Evolutionary conservation across 2,888 invertebrate species (phyloP), one percentile per base, ranked within the genome.

Genomic region (Fissipunctia ypsillon): DNA sequence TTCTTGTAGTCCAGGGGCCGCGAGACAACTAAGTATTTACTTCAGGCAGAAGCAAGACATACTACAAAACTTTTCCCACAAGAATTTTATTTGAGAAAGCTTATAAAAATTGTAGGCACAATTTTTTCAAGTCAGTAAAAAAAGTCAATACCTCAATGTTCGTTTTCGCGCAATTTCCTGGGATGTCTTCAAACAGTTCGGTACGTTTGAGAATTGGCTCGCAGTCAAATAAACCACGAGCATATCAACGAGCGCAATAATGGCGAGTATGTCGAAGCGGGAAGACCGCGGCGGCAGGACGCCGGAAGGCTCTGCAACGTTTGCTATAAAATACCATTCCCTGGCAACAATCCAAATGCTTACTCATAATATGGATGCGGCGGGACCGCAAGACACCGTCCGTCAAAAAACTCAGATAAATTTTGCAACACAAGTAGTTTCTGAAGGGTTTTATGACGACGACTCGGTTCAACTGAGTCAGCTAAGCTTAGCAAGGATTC

Each of bases 271-370:
- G 54, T 59, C 73, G 76, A 80, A 81, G 69, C 67, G 77, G 71
- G 70, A 84, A 79, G 70, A 81, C 72, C 69, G 75, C 83, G 88
- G 86, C 88, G 88, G 87, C 88, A 90, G 88, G 87, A 89, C 83
- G 88, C 88, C 91, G 89, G 90, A 91, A 89, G 88, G 84, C 79
- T 87, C 80, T 85, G 88, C 88, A 86, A 86, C 85, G 83, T 88
- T 89, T 83, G 81, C 85, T 81, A 84, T 84, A 81, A 85, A 85
- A 86, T 80, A 83, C 83, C 80, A 83, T 78, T 80, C 73, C 66
- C 71, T 94, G 94, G 94, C 91, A 77, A 70, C 50, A 78, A 68
- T 89, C 93, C 94, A 94, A 87, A 88, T 88, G 86, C 86, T 87
- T 84, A 86, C 73, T 85, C 79, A 84, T 80, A 85, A 68, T 69